Base-by-base conservation (phyloP, 1,140 invertebrate genomes). In the Drosophila sproati region DNA sequence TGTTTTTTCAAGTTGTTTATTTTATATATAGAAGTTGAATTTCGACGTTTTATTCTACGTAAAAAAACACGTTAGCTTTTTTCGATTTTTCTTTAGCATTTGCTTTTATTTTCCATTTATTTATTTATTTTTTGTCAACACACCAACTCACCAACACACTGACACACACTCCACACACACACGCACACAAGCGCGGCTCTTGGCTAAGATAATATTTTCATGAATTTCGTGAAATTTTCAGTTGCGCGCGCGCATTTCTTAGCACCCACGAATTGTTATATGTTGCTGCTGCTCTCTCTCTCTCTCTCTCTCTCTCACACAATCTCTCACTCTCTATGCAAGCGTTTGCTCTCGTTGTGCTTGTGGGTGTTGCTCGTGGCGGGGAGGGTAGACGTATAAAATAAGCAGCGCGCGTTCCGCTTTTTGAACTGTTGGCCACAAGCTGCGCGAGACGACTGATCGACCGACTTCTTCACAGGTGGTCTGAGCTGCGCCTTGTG, bases 31-130 rank as follows among this genome's bases (percentile, higher is more conserved):
- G 79, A 20, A 20, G 20, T 20, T 20, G 20, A 20, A 20, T 20
- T 20, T 67, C 31, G 54, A 34, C 63, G 74, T 73, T 73, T 50
- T 48, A 75, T 89, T 88, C 85, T 89, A 78, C 85, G 73, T 80
- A 87, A 78, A 76, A 57, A 79, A 88, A 87, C 83, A 80, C 68
- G 82, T 88, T 89, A 73, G 55, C 85, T 73, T 69, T 80, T 80
- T 73, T 72, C 63, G 52, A 77, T 80, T 80, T 89, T 80, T 76
- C 78, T 88, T 74, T 73, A 85, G 81, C 85, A 88, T 80, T 88
- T 90, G 80, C 39, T 74, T 55, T 52, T 69, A 52, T 59, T 41
- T 32, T 55, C 6, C 41, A 20, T 20, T 20, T 20, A 20, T 66
- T 70, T 57, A 41, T 61, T 77, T 64, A 67, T 71, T 59, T 63